Percentiles rank a stretch among this genome's conserved stretches.
Evolutionary conservation across 2,113 vertebrate genomes (phyloP).

Genomic region (Glaucomys volans): DNA sequence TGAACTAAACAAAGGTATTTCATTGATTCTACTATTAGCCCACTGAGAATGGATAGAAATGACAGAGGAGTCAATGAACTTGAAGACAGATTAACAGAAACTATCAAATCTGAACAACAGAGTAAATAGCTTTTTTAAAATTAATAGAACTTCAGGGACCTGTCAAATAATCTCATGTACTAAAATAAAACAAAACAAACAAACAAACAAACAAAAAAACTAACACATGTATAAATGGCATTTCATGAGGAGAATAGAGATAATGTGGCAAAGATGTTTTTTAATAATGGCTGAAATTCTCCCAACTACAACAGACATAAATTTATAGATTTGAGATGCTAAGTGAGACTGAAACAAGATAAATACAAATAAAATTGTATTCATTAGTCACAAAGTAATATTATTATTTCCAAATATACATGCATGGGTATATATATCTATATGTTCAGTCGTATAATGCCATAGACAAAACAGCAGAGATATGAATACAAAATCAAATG

Average conservation of each 20-base stretch:
- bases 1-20: not conserved
- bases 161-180: not conserved
- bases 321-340: constrained; percentile 19
- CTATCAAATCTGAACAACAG: constrained; percentile 7
- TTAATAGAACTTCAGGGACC: not conserved
- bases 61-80: not conserved
- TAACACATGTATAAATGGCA: not conserved
- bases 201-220: no score
- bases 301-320: not conserved
- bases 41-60: not conserved
- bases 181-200: no score
- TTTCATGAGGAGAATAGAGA: not conserved
- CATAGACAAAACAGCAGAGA: not conserved
- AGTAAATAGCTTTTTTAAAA: not conserved
- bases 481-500: constrained; percentile 32
- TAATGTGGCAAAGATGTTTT: not conserved
- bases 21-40: not conserved
- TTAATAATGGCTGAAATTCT: not conserved
- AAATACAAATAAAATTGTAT: constrained; percentile 6
- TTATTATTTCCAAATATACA: not conserved
- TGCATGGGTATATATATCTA: not conserved
- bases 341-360: not conserved
- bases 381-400: not conserved
- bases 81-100: not conserved
- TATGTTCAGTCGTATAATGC: not conserved